Base-by-base conservation (phyloP, 1,140 invertebrate genomes). In the Temnothorax longispinosus region DNA sequence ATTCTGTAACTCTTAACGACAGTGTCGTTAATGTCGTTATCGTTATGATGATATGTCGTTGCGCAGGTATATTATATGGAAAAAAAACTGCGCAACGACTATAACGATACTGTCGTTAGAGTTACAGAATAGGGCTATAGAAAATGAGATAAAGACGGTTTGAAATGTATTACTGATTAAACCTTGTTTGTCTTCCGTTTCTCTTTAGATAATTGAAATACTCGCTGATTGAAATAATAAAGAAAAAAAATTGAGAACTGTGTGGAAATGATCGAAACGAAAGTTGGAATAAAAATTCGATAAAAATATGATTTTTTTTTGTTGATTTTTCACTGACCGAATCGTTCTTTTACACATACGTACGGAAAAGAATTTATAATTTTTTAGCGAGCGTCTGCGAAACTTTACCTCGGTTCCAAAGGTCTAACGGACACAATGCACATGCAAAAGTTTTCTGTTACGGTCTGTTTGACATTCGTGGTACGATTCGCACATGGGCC, bases 391-490 rank as follows among this genome's bases (percentile, higher is more conserved):
- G n/a, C 69, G 27, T 47, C 69, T 27, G 85, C 64, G 74, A 71
- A 62, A 71, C 27, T n/a, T 69, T 27, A 41, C 47, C 38, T 56
- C 41, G 47, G 41, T 21, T 82, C 52, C 56, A 47, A 52, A 85
- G 77, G 65, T 71, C 50, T 65, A 64, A 60, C 76, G 76, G 72
- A 78, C 38, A 85, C 62, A 74, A 65, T 52, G 80, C 21, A 41
- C 56, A 27, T 72, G 32, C 35, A 41, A 80, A 72, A 75, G 27
- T 77, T 72, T 62, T 50, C 71, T 77, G 56, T 76, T 18, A 75
- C 76, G 50, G 86, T 74, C 86, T 75, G 69, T 47, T 84, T 84
- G 80, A 84, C 41, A 47, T 84, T 84, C 71, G 69, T 50, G 69
- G 41, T 84, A 47, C 21, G 50, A 65, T 72, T 72, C 80, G 74